A percentile compares a stretch with the other conserved stretches of the same genome.
phyloP scores from a whole-genome alignment of 2,797 vertebrate genomes.

The Ceyx erithaca region DNA sequence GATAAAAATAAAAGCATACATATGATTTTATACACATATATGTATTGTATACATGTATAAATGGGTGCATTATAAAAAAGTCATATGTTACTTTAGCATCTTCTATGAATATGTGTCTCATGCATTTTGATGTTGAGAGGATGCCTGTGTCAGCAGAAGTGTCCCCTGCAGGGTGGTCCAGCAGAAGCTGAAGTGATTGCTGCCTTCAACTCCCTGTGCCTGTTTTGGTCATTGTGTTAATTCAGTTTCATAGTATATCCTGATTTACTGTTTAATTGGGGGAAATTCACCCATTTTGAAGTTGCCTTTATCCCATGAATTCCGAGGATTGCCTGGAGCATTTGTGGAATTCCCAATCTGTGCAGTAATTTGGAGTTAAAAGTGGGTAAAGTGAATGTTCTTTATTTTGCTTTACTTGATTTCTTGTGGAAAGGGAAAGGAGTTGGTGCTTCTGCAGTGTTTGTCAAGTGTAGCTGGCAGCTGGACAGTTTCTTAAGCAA shows the following conservation, averaged over 20 bases:
- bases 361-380: not conserved
- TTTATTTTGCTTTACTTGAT: not conserved
- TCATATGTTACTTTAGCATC: not conserved
- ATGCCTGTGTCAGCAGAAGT: not conserved
- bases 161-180: not conserved
- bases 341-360: not conserved
- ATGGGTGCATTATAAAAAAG: not conserved
- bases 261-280: not conserved
- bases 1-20: fast-evolving
- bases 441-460: not conserved
- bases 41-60: not conserved
- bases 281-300: not conserved
- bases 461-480: not conserved
- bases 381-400: not conserved
- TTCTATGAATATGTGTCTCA: not conserved
- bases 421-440: not conserved
- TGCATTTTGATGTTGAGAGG: not conserved
- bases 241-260: not conserved
- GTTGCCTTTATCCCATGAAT: not conserved
- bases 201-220: not conserved
- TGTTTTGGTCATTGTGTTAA: not conserved
- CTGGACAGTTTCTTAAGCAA: not conserved
- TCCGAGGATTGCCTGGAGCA: not conserved
- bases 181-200: not conserved
- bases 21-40: not conserved